Evolutionary conservation across 1,140 invertebrate genomes (phyloP).

Genomic region (Pentalonia nigronervosa): DNA sequence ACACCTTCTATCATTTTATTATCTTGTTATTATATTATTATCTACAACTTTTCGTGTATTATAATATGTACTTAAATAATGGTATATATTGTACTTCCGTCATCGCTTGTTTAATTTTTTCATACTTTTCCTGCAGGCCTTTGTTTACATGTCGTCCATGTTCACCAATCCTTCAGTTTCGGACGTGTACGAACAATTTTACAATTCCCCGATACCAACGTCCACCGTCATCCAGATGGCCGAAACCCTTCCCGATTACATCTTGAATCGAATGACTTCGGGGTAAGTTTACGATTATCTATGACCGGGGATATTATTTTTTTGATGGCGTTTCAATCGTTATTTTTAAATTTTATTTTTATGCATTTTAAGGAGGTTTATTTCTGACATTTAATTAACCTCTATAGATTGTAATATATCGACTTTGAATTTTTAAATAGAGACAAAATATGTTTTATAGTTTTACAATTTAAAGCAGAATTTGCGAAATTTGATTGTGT

Average conservation of each 20-base stretch:
- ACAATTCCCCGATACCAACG: background rate
- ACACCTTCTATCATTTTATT: background rate
- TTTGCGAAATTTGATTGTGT: too few relatives aligned
- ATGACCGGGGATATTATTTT: too few relatives aligned
- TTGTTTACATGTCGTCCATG: slow-evolving; percentile 18
- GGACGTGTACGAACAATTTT: slow-evolving; percentile 49
- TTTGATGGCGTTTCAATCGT: background rate
- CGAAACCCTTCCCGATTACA: slow-evolving; percentile 16
- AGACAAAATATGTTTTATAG: background rate
- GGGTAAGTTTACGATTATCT: background rate
- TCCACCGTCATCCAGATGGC: slow-evolving; percentile 13
- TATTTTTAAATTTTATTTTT: background rate
- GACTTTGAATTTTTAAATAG: background rate
- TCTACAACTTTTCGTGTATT: background rate
- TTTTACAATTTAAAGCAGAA: background rate
- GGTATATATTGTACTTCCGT: background rate
- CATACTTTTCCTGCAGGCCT: background rate
- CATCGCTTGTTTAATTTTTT: background rate
- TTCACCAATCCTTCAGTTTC: background rate
- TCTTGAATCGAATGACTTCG: background rate
- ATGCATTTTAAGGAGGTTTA: background rate
- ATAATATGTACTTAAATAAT: too few relatives aligned
- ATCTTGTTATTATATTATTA: background rate
- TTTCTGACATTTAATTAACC: background rate
- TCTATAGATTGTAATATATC: background rate